Conservation (phyloP, 2,888 invertebrate species). For the Agapetus fuscipes region DNA sequence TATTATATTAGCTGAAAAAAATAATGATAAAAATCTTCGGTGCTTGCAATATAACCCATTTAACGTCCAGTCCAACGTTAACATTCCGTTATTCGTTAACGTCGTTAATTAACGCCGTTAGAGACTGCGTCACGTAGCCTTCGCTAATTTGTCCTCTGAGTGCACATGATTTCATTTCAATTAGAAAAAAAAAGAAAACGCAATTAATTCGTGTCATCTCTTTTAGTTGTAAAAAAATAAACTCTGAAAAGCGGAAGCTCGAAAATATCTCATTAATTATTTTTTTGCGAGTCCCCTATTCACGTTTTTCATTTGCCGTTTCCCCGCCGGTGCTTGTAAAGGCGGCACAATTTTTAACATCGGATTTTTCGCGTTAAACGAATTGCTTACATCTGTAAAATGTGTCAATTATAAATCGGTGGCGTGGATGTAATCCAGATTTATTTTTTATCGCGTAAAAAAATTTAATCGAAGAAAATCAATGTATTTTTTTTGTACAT, state of each 20-base stretch:
- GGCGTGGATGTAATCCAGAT: neutral
- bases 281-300: too few relatives aligned
- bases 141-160: constrained; percentile 4
- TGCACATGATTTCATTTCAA: constrained; percentile 3
- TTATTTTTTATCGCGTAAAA: too few relatives aligned
- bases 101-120: constrained; percentile 2
- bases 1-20: too few relatives aligned
- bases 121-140: neutral
- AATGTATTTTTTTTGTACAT: too few relatives aligned
- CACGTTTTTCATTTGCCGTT: neutral
- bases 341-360: too few relatives aligned
- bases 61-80: constrained; percentile 2
- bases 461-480: too few relatives aligned
- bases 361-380: too few relatives aligned
- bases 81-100: constrained; percentile 4
- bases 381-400: too few relatives aligned
- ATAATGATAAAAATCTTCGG: too few relatives aligned
- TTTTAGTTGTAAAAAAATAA: neutral
- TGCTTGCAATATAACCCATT: constrained; percentile 1
- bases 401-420: neutral
- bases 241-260: neutral
- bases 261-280: neutral
- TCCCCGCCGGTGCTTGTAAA: too few relatives aligned
- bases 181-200: constrained; percentile 3
- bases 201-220: neutral